Evolutionary conservation across 2,113 vertebrate species (phyloP).

Genomic region (Epinephelus lanceolatus): DNA sequence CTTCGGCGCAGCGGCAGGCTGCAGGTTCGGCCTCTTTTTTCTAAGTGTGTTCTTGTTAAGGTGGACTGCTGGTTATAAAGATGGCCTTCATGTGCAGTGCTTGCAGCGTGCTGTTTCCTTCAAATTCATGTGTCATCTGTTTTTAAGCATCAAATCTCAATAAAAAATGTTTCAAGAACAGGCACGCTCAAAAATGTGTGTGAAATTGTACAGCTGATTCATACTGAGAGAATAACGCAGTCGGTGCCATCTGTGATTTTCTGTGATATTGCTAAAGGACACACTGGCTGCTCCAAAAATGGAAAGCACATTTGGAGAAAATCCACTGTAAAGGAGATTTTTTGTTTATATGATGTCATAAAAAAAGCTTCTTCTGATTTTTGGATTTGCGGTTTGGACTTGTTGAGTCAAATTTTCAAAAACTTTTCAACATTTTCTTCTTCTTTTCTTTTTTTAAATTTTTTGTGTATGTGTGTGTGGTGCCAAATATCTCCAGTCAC

Average conservation of each 20-base stretch:
- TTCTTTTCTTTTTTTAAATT: not conserved
- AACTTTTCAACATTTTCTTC: not conserved
- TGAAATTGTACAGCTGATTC: not conserved
- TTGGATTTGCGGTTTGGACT: not conserved
- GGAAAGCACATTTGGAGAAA: not conserved
- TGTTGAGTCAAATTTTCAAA: not conserved
- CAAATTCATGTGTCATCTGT: not conserved
- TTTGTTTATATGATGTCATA: not conserved
- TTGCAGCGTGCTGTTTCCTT: not conserved
- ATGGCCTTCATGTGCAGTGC: not conserved
- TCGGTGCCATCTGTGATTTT: not conserved
- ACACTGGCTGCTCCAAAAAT: not conserved
- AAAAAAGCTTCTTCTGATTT: not conserved
- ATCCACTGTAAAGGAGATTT: not conserved
- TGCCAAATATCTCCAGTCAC: not conserved
- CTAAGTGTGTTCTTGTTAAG: constrained; percentile 19
- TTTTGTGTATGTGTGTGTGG: not conserved
- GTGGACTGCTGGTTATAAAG: not conserved
- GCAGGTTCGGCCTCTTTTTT: not conserved
- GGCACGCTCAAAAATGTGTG: not conserved
- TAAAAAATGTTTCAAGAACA: not conserved
- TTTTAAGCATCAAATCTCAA: not conserved
- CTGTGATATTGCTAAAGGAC: not conserved
- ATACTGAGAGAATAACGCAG: not conserved
- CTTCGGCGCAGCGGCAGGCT: not conserved